Evolutionary conservation across 2,113 vertebrate genomes (phyloP), one percentile per base, ranked within the genome.

Genomic region (Apodemus sylvaticus): DNA sequence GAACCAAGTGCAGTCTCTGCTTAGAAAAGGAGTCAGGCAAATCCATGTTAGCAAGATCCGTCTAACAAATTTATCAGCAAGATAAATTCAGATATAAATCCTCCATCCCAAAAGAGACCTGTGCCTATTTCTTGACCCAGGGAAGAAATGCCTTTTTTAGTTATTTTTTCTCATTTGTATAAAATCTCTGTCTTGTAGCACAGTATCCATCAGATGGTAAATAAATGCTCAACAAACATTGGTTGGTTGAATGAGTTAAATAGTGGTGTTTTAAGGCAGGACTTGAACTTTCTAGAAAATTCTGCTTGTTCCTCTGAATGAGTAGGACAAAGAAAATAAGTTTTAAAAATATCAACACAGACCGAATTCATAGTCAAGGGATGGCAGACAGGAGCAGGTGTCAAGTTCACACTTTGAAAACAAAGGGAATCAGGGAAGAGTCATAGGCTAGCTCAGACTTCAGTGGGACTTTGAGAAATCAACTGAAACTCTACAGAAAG

Each of bases 161-260:
- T 86, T 86, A 24, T 70, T 92, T 42, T 60, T 17, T 70, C 94
- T 85, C 39, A 14, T 93, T 93, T 91, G 51, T 68, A 82, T 94
- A 68, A 94, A 90, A 89, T 70, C 34, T 93, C 76, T 24, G 9
- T 91, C 55, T 71, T n/a, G 13, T 45, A 91, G 29, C 68, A 86
- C 7, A 17, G 22, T 77, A 39, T 51, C 79, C 68, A 86, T 87
- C 51, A 86, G 11, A 26, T n/a, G 51, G 83, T 36, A 94, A 92
- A 51, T 78, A 70, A 86, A 36, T 86, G 62, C 83, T 96, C 95
- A 89, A 58, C 86, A 96, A 93, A 92, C 91, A 78, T 16, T 39
- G 76, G 78, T 91, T 73, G 68, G 20, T 29, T 87, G 53, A 42
- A 79, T 53, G 42, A 91, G 89, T 92, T 85, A 93, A 91, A 64